These are phyloP conservation scores for Patella caerulea DNA, from an alignment of 2,888 invertebrate species.

Conservation along the genomic window DNA sequence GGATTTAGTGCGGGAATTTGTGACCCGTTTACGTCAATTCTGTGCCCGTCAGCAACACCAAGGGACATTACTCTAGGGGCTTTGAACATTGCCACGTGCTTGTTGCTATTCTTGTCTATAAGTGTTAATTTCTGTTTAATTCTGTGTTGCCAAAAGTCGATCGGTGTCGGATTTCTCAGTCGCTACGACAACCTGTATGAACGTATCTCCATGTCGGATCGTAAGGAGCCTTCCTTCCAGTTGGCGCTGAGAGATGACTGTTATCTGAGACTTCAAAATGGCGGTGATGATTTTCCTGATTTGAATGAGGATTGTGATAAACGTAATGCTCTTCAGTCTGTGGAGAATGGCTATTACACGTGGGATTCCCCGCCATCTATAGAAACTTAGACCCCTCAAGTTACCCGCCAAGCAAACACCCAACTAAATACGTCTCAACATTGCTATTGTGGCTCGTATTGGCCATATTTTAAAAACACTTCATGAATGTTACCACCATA, in stretches of 20 bases:
- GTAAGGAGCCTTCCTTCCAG: not conserved
- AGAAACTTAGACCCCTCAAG: not conserved
- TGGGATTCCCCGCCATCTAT: constrained; percentile 1
- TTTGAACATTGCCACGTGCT: not conserved
- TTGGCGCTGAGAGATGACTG: constrained; percentile 1
- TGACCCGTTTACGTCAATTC: not conserved
- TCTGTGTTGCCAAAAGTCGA: not conserved
- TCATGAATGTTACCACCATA: too few species aligned
- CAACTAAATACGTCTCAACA: too few species aligned
- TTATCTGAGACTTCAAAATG: not conserved
- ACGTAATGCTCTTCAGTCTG: not conserved
- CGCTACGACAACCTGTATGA: not conserved
- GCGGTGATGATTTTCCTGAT: constrained; percentile 1
- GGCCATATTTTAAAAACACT: too few species aligned
- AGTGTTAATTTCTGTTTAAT: not conserved
- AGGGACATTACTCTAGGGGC: constrained; percentile 4
- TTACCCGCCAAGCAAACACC: too few species aligned
- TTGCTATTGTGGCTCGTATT: too few species aligned
- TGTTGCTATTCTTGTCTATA: not conserved
- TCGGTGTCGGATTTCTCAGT: not conserved
- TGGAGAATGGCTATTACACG: constrained; percentile 8
- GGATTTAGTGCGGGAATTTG: not conserved
- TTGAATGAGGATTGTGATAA: not conserved
- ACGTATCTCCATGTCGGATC: constrained; percentile 6
- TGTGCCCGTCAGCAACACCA: not conserved